Evolutionary conservation across 2,113 vertebrate species (phyloP).

Genomic region (Chionodraco myersi): DNA sequence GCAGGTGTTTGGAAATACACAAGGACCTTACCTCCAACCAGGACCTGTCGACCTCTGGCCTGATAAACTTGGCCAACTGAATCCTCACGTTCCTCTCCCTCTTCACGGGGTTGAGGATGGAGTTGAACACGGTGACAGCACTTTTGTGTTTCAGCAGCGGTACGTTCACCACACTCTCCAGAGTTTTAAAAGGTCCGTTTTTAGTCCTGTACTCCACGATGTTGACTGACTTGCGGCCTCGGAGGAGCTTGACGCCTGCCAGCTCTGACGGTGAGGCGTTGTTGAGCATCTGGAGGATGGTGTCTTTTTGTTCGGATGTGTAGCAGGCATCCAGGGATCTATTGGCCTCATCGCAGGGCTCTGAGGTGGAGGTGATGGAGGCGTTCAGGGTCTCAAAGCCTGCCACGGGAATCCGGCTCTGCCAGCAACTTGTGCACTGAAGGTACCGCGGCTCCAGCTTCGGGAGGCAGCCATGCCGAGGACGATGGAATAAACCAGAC

Average conservation of each 20-base stretch:
- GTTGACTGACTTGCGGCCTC: constrained; percentile 80
- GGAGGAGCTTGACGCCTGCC: constrained; percentile 76
- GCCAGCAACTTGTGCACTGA: constrained; percentile 80
- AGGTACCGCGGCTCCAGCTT: constrained; percentile 74
- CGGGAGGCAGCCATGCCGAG: constrained; percentile 31
- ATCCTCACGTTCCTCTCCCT: constrained; percentile 74
- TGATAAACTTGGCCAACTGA: constrained; percentile 80
- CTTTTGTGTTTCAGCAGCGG: constrained; percentile 85
- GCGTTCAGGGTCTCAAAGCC: constrained; percentile 56
- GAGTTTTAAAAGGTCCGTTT: constrained; percentile 79
- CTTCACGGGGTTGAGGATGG: constrained; percentile 78
- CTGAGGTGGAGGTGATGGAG: constrained; percentile 6
- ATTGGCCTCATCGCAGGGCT: constrained; percentile 42
- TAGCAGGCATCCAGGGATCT: constrained; percentile 75
- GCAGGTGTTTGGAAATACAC: neutral
- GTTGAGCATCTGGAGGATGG: constrained; percentile 83
- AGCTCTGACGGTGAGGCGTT: constrained; percentile 79
- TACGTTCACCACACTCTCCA: constrained; percentile 81
- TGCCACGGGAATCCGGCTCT: constrained; percentile 63
- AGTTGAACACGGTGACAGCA: constrained; percentile 77
- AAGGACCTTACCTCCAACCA: constrained; percentile 82
- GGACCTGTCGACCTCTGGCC: constrained; percentile 80
- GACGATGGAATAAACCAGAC: constrained; percentile 59
- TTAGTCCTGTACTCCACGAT: constrained; percentile 79
- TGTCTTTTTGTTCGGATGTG: constrained; percentile 78